Base-by-base conservation (phyloP, 2,113 vertebrate species). In the Garra rufa region DNA sequence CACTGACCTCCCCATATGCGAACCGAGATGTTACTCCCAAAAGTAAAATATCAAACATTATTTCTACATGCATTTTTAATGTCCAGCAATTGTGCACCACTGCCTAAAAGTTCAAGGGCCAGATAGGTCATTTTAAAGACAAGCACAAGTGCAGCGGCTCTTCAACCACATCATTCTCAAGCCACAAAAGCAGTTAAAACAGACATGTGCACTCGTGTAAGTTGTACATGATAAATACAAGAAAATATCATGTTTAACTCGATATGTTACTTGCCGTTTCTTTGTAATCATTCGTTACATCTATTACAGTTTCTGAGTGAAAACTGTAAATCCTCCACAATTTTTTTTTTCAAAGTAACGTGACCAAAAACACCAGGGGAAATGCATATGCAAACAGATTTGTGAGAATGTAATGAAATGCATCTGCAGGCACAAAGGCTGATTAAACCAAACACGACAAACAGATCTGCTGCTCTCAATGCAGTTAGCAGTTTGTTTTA, bases 41-140 rank as follows among this genome's bases (percentile, higher is more conserved):
- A 87, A 88, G 85, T 63, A 34, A 86, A 87, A 86, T 85, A 70
- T 88, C 76, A 85, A 73, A 88, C 65, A 75, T 86, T 82, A 86
- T 88, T 87, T 85, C 83, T 55, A 84, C 75, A 86, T 57, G 74
- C 67, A 50, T 65, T 48, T 65, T 88, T 80, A 93, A 94, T 95
- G 93, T 95, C 94, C 94, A 91, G n/a, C n/a, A n/a, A n/a, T n/a
- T 92, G 92, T 94, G 50, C 78, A 82, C 9, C 14, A 67, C 55
- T 55, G 57, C 81, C n/a, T 65, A 44, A 65, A 52, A 95, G 93
- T 90, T 94, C 94, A 92, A 90, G 93, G 89, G 91, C 90, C 92
- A 88, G 91, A 94, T 93, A 93, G 93, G 94, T 94, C 95, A 96
- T 94, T 94, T 90, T 91, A 88, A 61, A 89, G 94, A 94, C 95